Evolutionary conservation across 1,140 invertebrate species (phyloP).

Genomic region (Drosophila asahinai): DNA sequence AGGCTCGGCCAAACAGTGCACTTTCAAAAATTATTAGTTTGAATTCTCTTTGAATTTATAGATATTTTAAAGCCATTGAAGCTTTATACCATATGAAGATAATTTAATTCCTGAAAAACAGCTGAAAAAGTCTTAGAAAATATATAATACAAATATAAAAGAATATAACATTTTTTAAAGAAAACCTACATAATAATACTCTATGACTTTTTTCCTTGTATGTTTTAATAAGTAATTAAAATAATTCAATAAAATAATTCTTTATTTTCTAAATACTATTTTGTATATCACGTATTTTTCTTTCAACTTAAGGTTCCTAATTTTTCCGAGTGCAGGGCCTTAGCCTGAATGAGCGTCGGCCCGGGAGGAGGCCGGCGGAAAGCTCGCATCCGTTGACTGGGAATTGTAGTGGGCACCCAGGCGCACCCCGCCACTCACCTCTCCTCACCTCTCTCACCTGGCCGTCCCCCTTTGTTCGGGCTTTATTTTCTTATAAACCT

Average conservation of each 20-base stretch:
- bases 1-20: slow-evolving; percentile 1
- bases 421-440: slow-evolving; percentile 41
- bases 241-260: too few relatives aligned
- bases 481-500: slow-evolving; percentile 18
- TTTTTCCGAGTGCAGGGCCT: slow-evolving; percentile 8
- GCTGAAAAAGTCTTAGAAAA: too few relatives aligned
- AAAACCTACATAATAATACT: background rate
- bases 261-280: too few relatives aligned
- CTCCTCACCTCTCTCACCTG: background rate
- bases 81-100: too few relatives aligned
- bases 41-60: too few relatives aligned
- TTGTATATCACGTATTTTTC: background rate
- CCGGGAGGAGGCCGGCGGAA: slow-evolving; percentile 36
- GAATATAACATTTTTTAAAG: background rate
- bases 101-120: too few relatives aligned
- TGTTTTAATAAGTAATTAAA: too few relatives aligned
- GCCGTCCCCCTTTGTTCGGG: slow-evolving; percentile 33
- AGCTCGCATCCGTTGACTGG: slow-evolving; percentile 69
- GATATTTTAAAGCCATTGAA: too few relatives aligned
- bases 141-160: too few relatives aligned
- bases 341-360: slow-evolving; percentile 34
- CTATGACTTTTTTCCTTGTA: too few relatives aligned
- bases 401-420: slow-evolving; percentile 77
- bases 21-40: background rate
- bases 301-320: background rate